A percentile compares a stretch with the other conserved stretches of the same genome.
These are phyloP conservation scores for Myxocyprinus asiaticus DNA, from an alignment of 2,113 vertebrate genomes.

Conservation along the genomic window DNA sequence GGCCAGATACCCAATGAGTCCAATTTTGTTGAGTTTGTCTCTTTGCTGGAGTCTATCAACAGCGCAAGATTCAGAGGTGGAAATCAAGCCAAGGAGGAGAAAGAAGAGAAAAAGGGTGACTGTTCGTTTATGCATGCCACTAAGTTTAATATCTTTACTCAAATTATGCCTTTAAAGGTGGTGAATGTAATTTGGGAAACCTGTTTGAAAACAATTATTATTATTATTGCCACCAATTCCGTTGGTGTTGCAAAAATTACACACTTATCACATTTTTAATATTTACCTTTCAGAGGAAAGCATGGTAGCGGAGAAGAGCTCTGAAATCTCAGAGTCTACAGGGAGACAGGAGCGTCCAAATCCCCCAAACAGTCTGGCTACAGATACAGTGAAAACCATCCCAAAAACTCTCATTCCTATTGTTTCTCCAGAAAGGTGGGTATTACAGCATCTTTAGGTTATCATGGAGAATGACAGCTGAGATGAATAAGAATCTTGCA, in stretches of 20 bases:
- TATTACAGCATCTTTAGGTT: neutral
- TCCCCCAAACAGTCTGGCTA: conserved; percentile 74
- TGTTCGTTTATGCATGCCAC: too few species aligned
- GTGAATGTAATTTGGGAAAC: too few species aligned
- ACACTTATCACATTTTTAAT: too few species aligned
- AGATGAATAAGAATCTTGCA: neutral
- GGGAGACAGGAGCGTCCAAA: conserved; percentile 63
- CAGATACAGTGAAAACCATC: conserved; percentile 59
- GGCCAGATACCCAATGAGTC: conserved; percentile 95
- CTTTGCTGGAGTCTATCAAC: conserved; percentile 88
- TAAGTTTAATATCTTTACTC: too few species aligned
- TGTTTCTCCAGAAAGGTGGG: conserved; percentile 76
- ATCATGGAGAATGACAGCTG: neutral
- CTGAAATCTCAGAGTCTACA: conserved; percentile 60
- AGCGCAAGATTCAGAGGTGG: conserved; percentile 73
- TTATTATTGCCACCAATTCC: too few species aligned
- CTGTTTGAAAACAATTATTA: too few species aligned
- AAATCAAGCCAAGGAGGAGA: conserved; percentile 52
- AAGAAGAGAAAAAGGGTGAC: conserved; percentile 52
- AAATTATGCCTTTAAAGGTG: neutral
- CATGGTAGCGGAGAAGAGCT: conserved; percentile 64
- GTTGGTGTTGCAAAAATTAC: too few species aligned
- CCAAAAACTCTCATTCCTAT: conserved; percentile 71
- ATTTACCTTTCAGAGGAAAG: conserved; percentile 65
- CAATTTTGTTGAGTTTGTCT: conserved; percentile 94